Evolutionary conservation across 2,797 vertebrate genomes (phyloP), one percentile per base, ranked within the genome.

Genomic region (Silurus lanzhouensis): DNA sequence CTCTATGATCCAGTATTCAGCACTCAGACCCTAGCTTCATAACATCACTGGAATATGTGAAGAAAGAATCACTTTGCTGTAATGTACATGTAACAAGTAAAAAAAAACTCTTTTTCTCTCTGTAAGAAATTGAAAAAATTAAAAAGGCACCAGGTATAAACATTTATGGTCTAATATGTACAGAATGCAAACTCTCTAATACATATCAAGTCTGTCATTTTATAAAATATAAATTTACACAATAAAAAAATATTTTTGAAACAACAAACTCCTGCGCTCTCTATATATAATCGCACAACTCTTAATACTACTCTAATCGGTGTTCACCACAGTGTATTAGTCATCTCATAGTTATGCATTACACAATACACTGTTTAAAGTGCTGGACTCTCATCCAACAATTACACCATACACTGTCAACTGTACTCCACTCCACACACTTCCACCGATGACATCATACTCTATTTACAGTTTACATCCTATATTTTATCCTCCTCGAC

Each of bases 361-460:
- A 81, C 60, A 81, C 76, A 72, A 55, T 64, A 3, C 64, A 22
- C 72, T 70, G 7, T 58, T 63, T 81, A 63, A 48, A 55, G 15
- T 19, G 0, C 58, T n/a, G 19, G 3, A 66, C 57, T 63, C 57
- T 52, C 67, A 31, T 64, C 58, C 68, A 81, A 78, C 25, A 25
- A 44, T 52, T n/a, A 68, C 71, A 55, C 31, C 71, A 76, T 19
- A 20, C 14, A 17, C 61, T n/a, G 3, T n/a, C 20, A 25, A 64
- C 27, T 75, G n/a, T 74, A 81, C 14, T 55, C n/a, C 25, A 38
- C 12, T 38, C 52, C 25, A 46, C 17, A 68, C 76, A 79, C 66
- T 61, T 84, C 48, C 27, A 57, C 64, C 25, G 3, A 78, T 78
- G 25, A 78, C 19, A 60, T 78, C 75, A 85, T 44, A 19, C 44